Conservation (phyloP, 2,113 vertebrate genomes). For the Haemorhous mexicanus region DNA sequence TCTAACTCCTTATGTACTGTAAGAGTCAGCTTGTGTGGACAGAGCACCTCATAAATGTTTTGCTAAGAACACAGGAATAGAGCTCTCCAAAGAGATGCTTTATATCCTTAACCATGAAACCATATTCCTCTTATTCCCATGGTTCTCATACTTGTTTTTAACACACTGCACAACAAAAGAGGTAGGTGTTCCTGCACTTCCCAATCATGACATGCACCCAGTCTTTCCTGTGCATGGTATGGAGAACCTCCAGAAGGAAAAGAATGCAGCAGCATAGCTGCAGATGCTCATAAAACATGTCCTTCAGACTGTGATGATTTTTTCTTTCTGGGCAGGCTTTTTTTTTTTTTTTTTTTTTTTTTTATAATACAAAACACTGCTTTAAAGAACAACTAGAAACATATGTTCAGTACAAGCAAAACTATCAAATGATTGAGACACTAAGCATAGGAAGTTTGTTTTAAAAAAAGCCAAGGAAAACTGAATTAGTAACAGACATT, state of each 20-base stretch:
- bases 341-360: not conserved
- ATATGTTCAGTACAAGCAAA: not conserved
- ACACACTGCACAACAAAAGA: not conserved
- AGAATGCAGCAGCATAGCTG: not conserved
- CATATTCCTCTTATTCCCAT: not conserved
- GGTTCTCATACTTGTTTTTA: not conserved
- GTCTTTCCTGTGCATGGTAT: not conserved
- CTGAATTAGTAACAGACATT: not conserved
- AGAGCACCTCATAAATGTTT: not conserved
- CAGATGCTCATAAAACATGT: not conserved
- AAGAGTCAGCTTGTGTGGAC: not conserved
- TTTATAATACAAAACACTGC: not conserved
- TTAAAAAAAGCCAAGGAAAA: conserved; percentile 5
- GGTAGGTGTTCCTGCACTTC: not conserved
- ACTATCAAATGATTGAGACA: not conserved
- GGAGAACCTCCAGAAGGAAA: not conserved
- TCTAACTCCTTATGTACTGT: accelerated
- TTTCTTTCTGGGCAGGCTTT: not conserved
- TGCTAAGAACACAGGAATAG: not conserved
- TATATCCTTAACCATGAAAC: not conserved
- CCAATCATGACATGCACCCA: not conserved
- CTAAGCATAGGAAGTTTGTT: conserved; percentile 7
- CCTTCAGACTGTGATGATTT: not conserved
- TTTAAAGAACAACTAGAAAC: conserved; percentile 15
- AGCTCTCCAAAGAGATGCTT: not conserved